These are phyloP conservation scores for Leptinotarsa tumamoca DNA, from an alignment of 2,888 invertebrate species.

Conservation along the genomic window DNA sequence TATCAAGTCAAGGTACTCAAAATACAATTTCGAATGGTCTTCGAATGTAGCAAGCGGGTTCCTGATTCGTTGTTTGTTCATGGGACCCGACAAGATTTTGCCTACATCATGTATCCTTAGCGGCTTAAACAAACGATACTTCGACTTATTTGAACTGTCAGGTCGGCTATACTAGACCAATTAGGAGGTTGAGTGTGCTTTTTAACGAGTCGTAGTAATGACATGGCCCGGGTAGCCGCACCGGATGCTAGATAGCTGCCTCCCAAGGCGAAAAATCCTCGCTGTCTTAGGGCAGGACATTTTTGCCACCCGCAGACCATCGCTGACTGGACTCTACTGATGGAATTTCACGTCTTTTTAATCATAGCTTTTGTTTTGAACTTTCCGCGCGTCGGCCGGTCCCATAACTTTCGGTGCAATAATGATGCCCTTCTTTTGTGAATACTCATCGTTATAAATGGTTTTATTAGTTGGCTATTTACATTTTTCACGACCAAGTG, in stretches of 20 bases:
- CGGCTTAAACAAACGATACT: conserved; percentile 55
- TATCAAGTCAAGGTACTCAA: neutral
- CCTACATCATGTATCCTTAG: conserved; percentile 47
- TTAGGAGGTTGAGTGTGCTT: conserved; percentile 62
- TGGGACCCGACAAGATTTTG: conserved; percentile 44
- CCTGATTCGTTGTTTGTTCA: conserved; percentile 38
- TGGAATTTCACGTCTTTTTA: conserved; percentile 54
- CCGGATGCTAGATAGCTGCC: conserved; percentile 59
- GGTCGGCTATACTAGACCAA: conserved; percentile 60
- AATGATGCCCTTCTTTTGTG: conserved; percentile 3
- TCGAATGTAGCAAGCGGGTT: conserved; percentile 31
- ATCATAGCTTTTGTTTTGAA: conserved; percentile 40
- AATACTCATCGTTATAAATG: conserved; percentile 16
- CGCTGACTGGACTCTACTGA: conserved; percentile 49
- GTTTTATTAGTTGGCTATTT: conserved; percentile 6
- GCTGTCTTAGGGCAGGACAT: conserved; percentile 56
- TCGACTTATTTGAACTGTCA: conserved; percentile 56
- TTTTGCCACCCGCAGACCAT: conserved; percentile 61
- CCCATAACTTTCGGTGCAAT: conserved; percentile 6
- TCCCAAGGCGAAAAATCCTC: conserved; percentile 58
- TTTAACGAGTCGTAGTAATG: conserved; percentile 63
- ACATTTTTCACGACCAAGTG: neutral
- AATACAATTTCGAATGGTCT: conserved; percentile 2
- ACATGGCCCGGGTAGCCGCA: conserved; percentile 60
- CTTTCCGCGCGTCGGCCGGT: conserved; percentile 33